A percentile compares a stretch with the other conserved stretches of the same genome.
Evolutionary conservation across 2,113 vertebrate genomes (phyloP).

Genomic region (Mustela nigripes): DNA sequence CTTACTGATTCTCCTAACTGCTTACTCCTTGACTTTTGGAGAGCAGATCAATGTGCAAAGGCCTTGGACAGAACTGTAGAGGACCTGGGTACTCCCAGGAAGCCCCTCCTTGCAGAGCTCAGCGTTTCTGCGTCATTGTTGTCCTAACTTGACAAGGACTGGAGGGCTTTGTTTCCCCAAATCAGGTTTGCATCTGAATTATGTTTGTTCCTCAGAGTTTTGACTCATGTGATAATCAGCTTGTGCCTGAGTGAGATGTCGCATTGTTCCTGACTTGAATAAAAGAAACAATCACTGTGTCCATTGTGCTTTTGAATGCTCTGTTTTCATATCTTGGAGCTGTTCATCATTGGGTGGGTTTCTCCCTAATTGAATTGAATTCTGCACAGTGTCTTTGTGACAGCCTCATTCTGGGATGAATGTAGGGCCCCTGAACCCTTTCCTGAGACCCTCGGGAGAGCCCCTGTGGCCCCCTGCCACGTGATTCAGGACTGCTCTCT

Average conservation of each 20-base stretch:
- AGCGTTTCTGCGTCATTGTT: background rate
- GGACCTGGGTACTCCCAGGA: background rate
- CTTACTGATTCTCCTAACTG: background rate
- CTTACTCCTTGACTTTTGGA: constrained; percentile 1
- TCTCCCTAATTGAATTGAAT: constrained; percentile 35
- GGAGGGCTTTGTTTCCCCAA: background rate
- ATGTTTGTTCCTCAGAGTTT: background rate
- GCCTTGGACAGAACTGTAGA: background rate
- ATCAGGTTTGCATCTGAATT: constrained; percentile 41
- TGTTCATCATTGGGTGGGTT: background rate
- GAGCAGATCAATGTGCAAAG: background rate
- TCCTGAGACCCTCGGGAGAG: background rate
- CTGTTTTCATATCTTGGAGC: constrained; percentile 24
- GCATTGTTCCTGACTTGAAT: constrained; percentile 22
- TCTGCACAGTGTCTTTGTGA: background rate
- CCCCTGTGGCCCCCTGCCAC: background rate
- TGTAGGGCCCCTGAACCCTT: background rate
- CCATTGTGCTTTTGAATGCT: constrained; percentile 1
- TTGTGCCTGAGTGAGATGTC: background rate
- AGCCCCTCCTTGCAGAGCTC: background rate
- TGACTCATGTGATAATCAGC: constrained; percentile 21
- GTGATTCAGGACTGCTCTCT: background rate
- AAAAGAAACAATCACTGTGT: constrained; percentile 19
- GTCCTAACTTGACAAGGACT: background rate
- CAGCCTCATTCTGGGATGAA: background rate